These are phyloP conservation scores for Enoplosus armatus DNA, from an alignment of 2,797 vertebrate species.

Conservation along the genomic window DNA sequence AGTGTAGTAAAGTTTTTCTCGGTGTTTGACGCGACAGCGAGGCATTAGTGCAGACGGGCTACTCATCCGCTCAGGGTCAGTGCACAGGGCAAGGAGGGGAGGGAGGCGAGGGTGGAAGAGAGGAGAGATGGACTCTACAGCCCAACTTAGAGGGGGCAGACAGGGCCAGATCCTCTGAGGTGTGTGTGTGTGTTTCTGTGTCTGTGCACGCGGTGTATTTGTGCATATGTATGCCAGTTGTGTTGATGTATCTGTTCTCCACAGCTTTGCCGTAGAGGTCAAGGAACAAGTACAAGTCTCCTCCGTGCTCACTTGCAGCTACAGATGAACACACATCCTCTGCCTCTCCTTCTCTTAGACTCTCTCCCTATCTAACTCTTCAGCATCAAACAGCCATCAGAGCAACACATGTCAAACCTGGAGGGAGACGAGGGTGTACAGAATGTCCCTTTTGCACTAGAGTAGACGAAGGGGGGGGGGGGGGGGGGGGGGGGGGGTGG, in stretches of 20 bases:
- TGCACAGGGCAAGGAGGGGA: constrained; percentile 84
- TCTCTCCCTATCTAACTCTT: constrained; percentile 46
- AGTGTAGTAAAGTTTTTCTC: constrained; percentile 84
- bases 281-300: constrained; percentile 78
- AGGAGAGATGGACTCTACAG: constrained; percentile 80
- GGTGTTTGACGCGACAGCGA: constrained; percentile 83
- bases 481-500: too few species aligned
- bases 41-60: constrained; percentile 85
- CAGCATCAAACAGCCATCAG: constrained; percentile 63
- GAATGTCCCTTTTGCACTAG: constrained; percentile 38
- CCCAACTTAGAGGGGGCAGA: constrained; percentile 82
- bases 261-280: constrained; percentile 80
- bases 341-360: constrained; percentile 50
- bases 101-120: constrained; percentile 79
- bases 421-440: constrained; percentile 28
- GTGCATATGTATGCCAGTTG: constrained; percentile 76
- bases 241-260: constrained; percentile 80
- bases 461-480: too few species aligned
- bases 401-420: constrained; percentile 72
- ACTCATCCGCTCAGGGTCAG: constrained; percentile 86
- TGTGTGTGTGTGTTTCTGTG: constrained; percentile 36
- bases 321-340: constrained; percentile 64
- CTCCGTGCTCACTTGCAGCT: constrained; percentile 63
- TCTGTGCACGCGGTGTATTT: constrained; percentile 50
- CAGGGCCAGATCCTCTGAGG: constrained; percentile 85